These are phyloP conservation scores for Heliconius ethilla DNA, from an alignment of 2,888 invertebrate genomes.

Conservation along the genomic window DNA sequence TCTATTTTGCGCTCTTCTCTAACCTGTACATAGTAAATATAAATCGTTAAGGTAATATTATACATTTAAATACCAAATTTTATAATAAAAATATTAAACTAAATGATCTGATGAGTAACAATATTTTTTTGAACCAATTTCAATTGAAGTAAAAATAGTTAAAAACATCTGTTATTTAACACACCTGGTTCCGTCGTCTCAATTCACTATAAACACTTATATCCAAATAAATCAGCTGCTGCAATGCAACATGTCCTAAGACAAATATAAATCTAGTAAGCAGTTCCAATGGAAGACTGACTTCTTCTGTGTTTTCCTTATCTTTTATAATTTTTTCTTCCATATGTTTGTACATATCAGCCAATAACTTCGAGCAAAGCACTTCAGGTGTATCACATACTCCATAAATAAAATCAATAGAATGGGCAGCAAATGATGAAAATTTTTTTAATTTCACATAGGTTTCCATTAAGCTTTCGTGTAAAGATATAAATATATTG, in stretches of 20 bases:
- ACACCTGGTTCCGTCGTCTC: conserved; percentile 75
- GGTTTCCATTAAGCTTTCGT: conserved; percentile 71
- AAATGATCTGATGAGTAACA: too few relatives aligned
- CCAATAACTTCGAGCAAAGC: conserved; percentile 74
- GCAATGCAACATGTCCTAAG: conserved; percentile 89
- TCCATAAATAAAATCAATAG: conserved; percentile 80
- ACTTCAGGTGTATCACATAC: conserved; percentile 82
- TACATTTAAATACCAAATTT: too few relatives aligned
- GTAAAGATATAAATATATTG: conserved; percentile 62
- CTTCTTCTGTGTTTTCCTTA: conserved; percentile 62
- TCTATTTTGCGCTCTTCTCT: conserved; percentile 75
- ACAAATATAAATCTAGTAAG: conserved; percentile 81
- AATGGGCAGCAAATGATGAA: conserved; percentile 74
- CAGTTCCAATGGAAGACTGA: conserved; percentile 65
- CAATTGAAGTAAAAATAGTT: not conserved
- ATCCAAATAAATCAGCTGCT: conserved; percentile 91
- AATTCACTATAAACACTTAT: conserved; percentile 91
- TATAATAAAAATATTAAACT: too few relatives aligned
- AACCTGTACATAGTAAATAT: conserved; percentile 53
- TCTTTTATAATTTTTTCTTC: conserved; percentile 67
- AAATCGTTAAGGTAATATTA: not conserved
- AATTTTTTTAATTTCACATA: conserved; percentile 78
- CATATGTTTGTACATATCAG: conserved; percentile 73
- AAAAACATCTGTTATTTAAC: not conserved
- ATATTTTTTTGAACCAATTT: not conserved